Percentiles rank a stretch among this genome's conserved stretches.
These are phyloP conservation scores for Laticauda laticaudata DNA, from an alignment of 2,113 vertebrate genomes.

Conservation along the genomic window DNA sequence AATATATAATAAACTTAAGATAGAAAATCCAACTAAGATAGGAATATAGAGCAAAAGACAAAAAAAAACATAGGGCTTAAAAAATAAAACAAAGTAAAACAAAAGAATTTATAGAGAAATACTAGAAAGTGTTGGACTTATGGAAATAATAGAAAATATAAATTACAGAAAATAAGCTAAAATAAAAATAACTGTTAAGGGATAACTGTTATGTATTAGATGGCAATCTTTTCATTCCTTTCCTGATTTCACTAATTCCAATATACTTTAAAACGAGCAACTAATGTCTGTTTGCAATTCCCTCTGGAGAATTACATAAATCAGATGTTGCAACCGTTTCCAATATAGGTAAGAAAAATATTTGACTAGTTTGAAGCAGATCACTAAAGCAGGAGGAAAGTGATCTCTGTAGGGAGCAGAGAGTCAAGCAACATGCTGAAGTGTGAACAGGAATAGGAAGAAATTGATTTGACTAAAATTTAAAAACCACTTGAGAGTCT, in stretches of 20 bases:
- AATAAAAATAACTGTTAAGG: not conserved
- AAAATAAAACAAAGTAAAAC: not conserved
- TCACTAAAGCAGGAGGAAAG: not conserved
- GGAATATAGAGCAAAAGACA: not conserved
- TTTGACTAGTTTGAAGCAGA: not conserved
- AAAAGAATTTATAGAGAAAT: not conserved
- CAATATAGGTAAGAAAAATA: not conserved
- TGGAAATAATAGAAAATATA: not conserved
- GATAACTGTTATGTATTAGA: not conserved
- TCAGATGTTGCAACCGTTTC: not conserved
- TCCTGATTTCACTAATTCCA: not conserved
- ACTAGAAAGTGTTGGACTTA: not conserved
- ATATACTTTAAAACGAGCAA: not conserved
- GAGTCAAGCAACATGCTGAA: not conserved
- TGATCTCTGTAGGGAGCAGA: not conserved
- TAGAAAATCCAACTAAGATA: not conserved
- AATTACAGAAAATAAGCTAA: not conserved
- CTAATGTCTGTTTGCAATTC: not conserved
- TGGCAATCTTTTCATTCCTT: not conserved
- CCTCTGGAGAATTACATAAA: not conserved
- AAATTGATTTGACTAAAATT: not conserved
- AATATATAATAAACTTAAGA: not conserved
- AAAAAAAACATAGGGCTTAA: not conserved
- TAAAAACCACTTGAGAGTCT: not conserved
- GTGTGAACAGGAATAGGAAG: not conserved